Evolutionary conservation across 2,113 vertebrate genomes (phyloP), one percentile per base, ranked within the genome.

Genomic region (Cyanistes caeruleus): DNA sequence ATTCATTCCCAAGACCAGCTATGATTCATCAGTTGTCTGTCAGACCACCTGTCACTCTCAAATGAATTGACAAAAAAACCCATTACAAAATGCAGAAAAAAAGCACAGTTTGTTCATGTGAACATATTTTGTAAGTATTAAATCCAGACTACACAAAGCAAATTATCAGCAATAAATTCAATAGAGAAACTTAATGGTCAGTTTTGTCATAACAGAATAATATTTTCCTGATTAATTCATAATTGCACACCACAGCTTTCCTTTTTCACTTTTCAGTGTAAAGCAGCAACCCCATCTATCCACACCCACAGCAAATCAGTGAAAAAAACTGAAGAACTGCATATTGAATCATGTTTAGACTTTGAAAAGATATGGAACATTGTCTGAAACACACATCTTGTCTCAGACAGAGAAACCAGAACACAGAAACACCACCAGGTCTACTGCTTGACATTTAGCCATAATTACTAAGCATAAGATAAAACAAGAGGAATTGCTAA

Each of bases 1-100:
- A 46, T 19, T 78, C 24, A 56, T 78, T 91, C 60, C 43, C 53
- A 39, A 69, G 62, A 89, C 31, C 11, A 73, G 44, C 22, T 73
- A 51, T 16, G n/a, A 74, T 65, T 93, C 87, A 73, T 53, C 78
- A 93, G 82, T 43, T 81, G 37, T 62, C 84, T 82, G 49, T 65
- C 77, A 91, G 84, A 79, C 30, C 18, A 93, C 41, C 18, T 73
- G 49, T 62, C 53, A 84, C 39, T 53, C 56, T 91, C 58, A 96
- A 69, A 93, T 25, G n/a, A 85, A 87, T 35, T 65, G 78, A 91
- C 46, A 79, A 92, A 94, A 95, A 87, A 31, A 58, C 15, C 31
- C 51, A 91, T 76, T 72, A 82, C 5, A 73, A 86, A 64, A 68
- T 58, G n/a, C 74, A 91, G 89, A 63, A 89, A 70, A 84, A 25